phyloP scores from a whole-genome alignment of 2,888 invertebrate species.

The Hypomecis atomaria region DNA sequence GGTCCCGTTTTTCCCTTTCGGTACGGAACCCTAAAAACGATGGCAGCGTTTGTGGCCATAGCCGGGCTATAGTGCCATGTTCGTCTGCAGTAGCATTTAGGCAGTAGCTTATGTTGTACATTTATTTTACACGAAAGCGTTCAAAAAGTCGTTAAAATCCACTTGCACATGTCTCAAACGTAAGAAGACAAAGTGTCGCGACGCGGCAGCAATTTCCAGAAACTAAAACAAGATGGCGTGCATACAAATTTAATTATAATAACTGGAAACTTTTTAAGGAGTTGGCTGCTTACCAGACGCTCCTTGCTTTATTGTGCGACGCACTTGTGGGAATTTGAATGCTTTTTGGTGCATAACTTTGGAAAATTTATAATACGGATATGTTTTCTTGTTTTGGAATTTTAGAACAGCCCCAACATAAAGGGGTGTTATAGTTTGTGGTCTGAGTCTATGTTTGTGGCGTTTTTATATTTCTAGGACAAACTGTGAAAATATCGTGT shows the following conservation, averaged over 20 bases:
- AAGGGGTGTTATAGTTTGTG: too few relatives aligned
- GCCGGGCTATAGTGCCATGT: background rate
- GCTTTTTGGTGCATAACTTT: background rate
- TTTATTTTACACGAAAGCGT: background rate
- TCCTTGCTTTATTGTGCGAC: slow-evolving; percentile 26
- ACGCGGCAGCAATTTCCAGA: slow-evolving; percentile 31
- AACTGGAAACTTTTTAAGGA: slow-evolving; percentile 43
- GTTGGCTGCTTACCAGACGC: slow-evolving; percentile 42
- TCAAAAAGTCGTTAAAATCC: slow-evolving; percentile 8
- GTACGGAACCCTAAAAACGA: too few relatives aligned
- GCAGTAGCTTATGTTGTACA: background rate
- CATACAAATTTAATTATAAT: slow-evolving; percentile 46
- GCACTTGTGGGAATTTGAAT: slow-evolving; percentile 14
- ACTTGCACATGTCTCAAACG: slow-evolving; percentile 19
- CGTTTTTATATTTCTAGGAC: too few relatives aligned
- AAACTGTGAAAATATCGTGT: too few relatives aligned
- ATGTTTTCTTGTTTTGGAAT: too few relatives aligned
- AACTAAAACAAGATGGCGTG: slow-evolving; percentile 40
- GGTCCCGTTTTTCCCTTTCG: too few relatives aligned
- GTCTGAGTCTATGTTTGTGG: too few relatives aligned
- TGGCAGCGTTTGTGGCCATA: too few relatives aligned
- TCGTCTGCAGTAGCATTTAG: background rate
- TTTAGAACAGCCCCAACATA: too few relatives aligned
- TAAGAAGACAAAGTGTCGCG: slow-evolving; percentile 17
- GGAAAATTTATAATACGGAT: too few relatives aligned